Evolutionary conservation across 2,888 invertebrate species (phyloP).

Genomic region (Geophilus truncorum): DNA sequence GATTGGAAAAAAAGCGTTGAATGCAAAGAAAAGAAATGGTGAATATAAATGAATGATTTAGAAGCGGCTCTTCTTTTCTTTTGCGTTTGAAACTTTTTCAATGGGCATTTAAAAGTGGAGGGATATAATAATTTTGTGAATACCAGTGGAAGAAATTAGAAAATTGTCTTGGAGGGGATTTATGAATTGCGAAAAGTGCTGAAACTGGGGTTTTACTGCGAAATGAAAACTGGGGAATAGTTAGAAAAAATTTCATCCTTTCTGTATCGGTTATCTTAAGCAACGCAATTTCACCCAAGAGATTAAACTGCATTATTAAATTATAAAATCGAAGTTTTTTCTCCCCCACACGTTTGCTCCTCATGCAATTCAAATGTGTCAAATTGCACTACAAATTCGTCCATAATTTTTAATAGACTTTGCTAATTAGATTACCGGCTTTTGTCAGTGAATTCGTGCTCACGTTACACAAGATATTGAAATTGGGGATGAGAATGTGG

Average conservation of each 20-base stretch:
- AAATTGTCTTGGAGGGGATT: not conserved
- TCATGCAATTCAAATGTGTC: slow-evolving; percentile 27
- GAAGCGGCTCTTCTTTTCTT: not conserved
- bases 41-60: slow-evolving; percentile 27
- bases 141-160: not conserved
- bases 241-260: not conserved
- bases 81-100: not conserved
- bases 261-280: slow-evolving; percentile 11
- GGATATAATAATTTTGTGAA: not conserved
- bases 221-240: not conserved
- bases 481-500: slow-evolving; percentile 18
- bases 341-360: not conserved
- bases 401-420: slow-evolving; percentile 24
- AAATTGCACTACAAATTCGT: slow-evolving; percentile 27
- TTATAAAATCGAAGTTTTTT: slow-evolving; percentile 15
- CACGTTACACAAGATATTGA: slow-evolving; percentile 12
- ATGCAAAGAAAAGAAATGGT: slow-evolving; percentile 22
- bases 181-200: not conserved
- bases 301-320: slow-evolving; percentile 25
- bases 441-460: slow-evolving; percentile 13
- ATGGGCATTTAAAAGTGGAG: not conserved
- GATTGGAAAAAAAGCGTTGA: slow-evolving; percentile 19
- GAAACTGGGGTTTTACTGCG: not conserved
- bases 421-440: slow-evolving; percentile 12
- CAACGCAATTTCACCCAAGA: slow-evolving; percentile 13